These are phyloP conservation scores for Malaclemys terrapin DNA, from an alignment of 2,113 vertebrate species.

Conservation along the genomic window DNA sequence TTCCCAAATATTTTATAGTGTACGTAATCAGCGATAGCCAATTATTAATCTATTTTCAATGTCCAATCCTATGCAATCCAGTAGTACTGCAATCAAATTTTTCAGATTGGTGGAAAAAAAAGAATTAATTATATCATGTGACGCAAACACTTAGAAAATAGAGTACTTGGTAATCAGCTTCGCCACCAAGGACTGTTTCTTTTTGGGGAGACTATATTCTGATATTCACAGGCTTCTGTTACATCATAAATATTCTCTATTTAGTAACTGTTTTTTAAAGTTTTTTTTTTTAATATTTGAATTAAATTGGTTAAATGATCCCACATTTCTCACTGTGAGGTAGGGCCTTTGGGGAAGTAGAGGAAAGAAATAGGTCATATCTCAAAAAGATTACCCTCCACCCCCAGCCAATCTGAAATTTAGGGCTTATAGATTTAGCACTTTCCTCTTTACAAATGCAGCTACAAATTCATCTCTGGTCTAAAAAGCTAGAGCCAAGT, in stretches of 20 bases:
- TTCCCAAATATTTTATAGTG: background rate
- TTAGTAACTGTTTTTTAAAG: constrained; percentile 5
- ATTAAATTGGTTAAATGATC: background rate
- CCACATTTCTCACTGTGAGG: background rate
- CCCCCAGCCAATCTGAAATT: background rate
- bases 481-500: background rate
- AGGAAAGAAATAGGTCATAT: background rate
- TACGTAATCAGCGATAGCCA: background rate
- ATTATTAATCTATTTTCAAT: background rate
- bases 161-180: background rate
- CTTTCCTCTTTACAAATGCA: background rate
- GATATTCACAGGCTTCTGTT: background rate
- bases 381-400: background rate
- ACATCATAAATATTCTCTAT: background rate
- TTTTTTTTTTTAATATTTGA: background rate
- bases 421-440: background rate
- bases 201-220: background rate
- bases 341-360: background rate
- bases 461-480: background rate
- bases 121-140: background rate
- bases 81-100: background rate
- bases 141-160: background rate
- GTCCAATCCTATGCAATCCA: background rate
- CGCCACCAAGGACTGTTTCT: background rate
- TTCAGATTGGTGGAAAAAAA: background rate